Base-by-base conservation (phyloP, 2,888 invertebrate species). In the Rotaria sp. region DNA sequence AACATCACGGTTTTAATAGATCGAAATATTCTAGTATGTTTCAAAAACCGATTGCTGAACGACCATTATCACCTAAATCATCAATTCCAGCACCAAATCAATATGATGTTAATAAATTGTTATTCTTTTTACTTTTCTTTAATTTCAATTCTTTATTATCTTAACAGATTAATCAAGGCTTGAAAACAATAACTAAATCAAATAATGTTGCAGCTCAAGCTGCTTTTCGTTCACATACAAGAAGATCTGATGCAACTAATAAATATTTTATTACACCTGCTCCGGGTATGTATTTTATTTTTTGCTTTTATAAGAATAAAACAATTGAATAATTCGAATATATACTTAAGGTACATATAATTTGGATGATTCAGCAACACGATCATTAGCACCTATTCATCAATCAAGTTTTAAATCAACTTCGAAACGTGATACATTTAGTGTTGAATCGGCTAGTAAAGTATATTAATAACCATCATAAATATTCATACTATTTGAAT, bases 401-500 rank as follows among this genome's bases (percentile, higher is more conserved):
- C 87, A 89, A 35, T 90, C 90, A n/a, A 90, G 90, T 88, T 91
- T 91, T 88, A 90, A 90, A 87, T 91, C 91, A 45, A 90, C 88
- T 85, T 88, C 89, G 57, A 88, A 88, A 86, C 87, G 90, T 45
- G 80, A 80, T 45, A 11, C 80, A 45, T 80, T 80, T n/a, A 15
- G 13, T n/a, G 11, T 38, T 41, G n/a, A 45, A 26, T 24, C 80
- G 10, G 7, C 24, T 15, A 26, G 1, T 38, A 26, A 26, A 50
- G 84, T 84, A 84, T 55, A 8, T n/a, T n/a, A 35, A 15, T 8
- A 52, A 24, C 24, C 38, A 45, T n/a, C 1, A 84, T n/a, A 4
- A 30, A 7, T 67, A 85, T n/a, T 45, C 55, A 74, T 59, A 84
- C 67, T n/a, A 38, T 75, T n/a, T 30, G 59, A 45, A 75, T 84